Conservation (phyloP, 2,113 vertebrate genomes). For the Agapornis roseicollis region DNA sequence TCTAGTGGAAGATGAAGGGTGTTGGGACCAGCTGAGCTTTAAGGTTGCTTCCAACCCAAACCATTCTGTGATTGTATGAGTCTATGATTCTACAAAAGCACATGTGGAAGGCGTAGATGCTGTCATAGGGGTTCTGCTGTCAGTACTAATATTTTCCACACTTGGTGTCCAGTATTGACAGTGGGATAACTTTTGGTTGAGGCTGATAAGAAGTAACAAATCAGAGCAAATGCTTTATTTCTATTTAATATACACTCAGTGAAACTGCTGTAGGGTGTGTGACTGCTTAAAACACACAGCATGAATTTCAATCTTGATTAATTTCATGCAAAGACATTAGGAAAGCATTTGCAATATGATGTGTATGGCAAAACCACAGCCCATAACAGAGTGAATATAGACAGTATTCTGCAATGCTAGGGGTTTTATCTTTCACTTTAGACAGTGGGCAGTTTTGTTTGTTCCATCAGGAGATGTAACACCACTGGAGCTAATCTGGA, state of each 20-base stretch:
- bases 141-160: neutral
- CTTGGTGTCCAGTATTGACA: accelerated
- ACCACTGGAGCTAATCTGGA: neutral
- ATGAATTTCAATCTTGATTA: neutral
- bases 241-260: neutral
- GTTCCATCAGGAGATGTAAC: neutral
- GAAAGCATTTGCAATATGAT: neutral
- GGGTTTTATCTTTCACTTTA: neutral
- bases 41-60: too few species aligned
- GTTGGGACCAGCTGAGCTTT: too few species aligned
- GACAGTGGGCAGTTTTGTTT: neutral
- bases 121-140: neutral
- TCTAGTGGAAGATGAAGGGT: too few species aligned
- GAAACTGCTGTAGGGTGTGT: accelerated
- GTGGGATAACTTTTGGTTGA: neutral
- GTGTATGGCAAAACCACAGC: neutral
- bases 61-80: too few species aligned
- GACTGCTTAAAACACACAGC: neutral
- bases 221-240: neutral
- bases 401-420: neutral
- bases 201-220: neutral
- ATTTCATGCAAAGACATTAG: neutral
- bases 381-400: accelerated
- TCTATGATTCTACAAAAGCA: too few species aligned
- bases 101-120: accelerated